Base-by-base conservation (phyloP, 2,888 invertebrate species). In the Plebejus argus region DNA sequence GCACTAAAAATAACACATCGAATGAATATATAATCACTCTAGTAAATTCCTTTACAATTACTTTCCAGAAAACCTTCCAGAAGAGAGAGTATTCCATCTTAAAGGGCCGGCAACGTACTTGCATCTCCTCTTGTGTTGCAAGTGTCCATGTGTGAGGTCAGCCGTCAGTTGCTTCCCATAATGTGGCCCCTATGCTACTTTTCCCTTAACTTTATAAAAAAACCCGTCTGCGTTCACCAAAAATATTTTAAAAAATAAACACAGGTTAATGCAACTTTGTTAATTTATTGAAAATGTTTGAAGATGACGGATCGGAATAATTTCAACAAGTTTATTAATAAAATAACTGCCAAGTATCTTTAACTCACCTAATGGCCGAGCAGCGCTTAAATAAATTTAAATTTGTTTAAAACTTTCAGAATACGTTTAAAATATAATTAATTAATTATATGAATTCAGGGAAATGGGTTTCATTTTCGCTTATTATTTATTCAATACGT, bases 351-450 rank as follows among this genome's bases (percentile, higher is more conserved):
- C 5, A 66, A 66, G 66, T 61, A 66, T 28, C 70, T 12, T 56
- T 33, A 33, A 71, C n/a, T 56, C 28, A 76, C 61, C 58, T 74
- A 70, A 76, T 76, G 71, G 61, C 28, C 76, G 7, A 56, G 56
- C 71, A 70, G 45, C 76, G 61, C 74, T 87, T 86, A 88, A 81
- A 88, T 89, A 88, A 87, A 89, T 89, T 88, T 86, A 80, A 84
- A 85, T 84, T 80, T 82, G 84, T 74, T 86, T 74, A 79, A 78
- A 70, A 74, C 45, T 72, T 76, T 77, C 58, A 66, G 76, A 76
- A 78, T 86, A 78, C 45, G 15, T 45, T 72, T 72, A 45, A 20
- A 71, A 45, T 72, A 72, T 45, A 45, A 45, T 72, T 72, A 12
- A 45, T 39, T 72, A 20, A 72, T 45, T 72, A 39, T 58, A 66